Evolutionary conservation across 2,113 vertebrate species (phyloP).

Genomic region (Xerus inauris): DNA sequence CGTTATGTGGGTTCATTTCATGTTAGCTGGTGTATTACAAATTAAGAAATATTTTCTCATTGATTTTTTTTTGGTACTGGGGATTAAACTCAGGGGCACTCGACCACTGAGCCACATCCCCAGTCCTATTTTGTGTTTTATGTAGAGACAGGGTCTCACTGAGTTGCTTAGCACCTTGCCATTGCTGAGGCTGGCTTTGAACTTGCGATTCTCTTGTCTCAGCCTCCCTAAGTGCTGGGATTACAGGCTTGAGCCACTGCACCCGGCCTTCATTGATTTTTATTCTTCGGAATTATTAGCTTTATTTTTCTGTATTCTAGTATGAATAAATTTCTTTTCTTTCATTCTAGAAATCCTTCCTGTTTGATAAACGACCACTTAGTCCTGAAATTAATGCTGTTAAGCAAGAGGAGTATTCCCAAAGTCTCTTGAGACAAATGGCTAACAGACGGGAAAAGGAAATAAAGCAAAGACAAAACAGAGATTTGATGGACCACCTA

Average conservation of each 20-base stretch:
- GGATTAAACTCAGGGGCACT: too few species aligned
- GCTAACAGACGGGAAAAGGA: slow-evolving; percentile 75
- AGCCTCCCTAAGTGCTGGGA: too few species aligned
- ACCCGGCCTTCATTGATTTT: not conserved
- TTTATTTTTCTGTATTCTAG: slow-evolving; percentile 8
- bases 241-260: too few species aligned
- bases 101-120: too few species aligned
- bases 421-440: slow-evolving; percentile 86
- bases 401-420: slow-evolving; percentile 85
- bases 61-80: too few species aligned
- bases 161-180: too few species aligned
- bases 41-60: slow-evolving; percentile 13
- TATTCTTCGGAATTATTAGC: not conserved
- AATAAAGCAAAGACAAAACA: slow-evolving; percentile 80
- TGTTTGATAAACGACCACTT: slow-evolving; percentile 87
- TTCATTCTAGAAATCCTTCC: slow-evolving; percentile 86
- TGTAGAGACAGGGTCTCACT: too few species aligned
- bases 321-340: slow-evolving; percentile 44
- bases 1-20: not conserved
- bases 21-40: not conserved
- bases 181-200: too few species aligned
- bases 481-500: slow-evolving; percentile 82
- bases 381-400: slow-evolving; percentile 83
- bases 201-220: too few species aligned
- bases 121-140: too few species aligned